Evolutionary conservation across 2,113 vertebrate species (phyloP).

Genomic region (Labrus mixtus): DNA sequence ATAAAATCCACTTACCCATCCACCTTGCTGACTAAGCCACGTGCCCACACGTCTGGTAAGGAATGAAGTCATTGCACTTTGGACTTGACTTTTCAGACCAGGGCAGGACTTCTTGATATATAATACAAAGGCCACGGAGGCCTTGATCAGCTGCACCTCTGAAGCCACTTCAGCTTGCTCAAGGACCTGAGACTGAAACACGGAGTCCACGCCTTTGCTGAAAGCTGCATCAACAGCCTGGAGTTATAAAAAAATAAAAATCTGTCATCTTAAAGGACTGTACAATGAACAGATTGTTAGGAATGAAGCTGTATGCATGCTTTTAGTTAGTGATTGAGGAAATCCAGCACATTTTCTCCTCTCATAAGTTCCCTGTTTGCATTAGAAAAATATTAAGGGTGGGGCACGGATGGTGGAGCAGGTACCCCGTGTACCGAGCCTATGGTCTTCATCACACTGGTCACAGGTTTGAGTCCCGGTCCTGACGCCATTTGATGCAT

Average conservation of each 20-base stretch:
- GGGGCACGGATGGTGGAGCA: no score
- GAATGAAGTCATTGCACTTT: slow-evolving; percentile 43
- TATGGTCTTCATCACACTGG: no score
- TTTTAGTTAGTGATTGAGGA: no score
- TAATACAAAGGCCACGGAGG: slow-evolving; percentile 57
- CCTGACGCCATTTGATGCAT: no score
- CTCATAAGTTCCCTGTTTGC: no score
- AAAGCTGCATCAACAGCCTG: slow-evolving; percentile 63
- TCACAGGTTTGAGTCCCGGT: no score
- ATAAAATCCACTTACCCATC: slow-evolving; percentile 77
- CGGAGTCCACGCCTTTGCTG: slow-evolving; percentile 35
- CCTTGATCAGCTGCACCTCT: slow-evolving; percentile 77
- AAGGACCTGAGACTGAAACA: slow-evolving; percentile 46
- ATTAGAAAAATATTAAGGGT: not conserved
- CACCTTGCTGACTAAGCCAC: slow-evolving; percentile 78
- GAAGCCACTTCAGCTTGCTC: slow-evolving; percentile 53
- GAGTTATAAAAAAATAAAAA: not conserved
- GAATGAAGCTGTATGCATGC: not conserved
- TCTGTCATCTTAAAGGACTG: no score
- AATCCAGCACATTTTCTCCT: no score
- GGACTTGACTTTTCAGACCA: slow-evolving; percentile 41
- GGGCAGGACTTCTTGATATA: slow-evolving; percentile 68
- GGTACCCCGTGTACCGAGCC: no score
- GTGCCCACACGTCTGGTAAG: slow-evolving; percentile 53
- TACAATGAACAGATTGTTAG: no score